These are phyloP conservation scores for Fistularia commersonii DNA, from an alignment of 2,797 vertebrate genomes.

Conservation along the genomic window DNA sequence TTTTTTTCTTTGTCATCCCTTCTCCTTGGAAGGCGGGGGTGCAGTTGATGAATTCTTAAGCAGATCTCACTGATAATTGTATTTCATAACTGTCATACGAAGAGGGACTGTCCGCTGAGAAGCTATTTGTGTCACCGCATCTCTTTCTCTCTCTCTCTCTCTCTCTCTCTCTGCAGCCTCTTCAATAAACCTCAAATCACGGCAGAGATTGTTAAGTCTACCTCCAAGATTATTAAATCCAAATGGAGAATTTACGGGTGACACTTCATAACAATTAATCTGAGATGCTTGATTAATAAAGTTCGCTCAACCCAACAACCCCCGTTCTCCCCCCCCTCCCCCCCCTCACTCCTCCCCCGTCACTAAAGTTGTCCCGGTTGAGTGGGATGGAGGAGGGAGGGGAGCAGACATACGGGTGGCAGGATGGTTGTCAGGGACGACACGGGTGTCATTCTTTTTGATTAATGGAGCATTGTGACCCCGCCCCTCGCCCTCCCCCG, in stretches of 20 bases:
- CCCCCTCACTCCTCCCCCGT: slow-evolving; percentile 48
- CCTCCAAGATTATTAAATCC: slow-evolving; percentile 89
- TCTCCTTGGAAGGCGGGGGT: slow-evolving; percentile 66
- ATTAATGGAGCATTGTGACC: slow-evolving; percentile 91
- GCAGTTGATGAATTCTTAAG: slow-evolving; percentile 85
- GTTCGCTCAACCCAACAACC: slow-evolving; percentile 62
- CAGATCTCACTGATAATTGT: slow-evolving; percentile 98
- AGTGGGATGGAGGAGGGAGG: slow-evolving; percentile 57
- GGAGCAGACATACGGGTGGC: slow-evolving; percentile 58
- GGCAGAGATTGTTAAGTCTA: slow-evolving; percentile 85
- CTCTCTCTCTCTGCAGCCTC: slow-evolving; percentile 65
- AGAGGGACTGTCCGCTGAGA: slow-evolving; percentile 87
- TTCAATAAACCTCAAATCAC: slow-evolving; percentile 85
- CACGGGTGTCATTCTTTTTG: slow-evolving; percentile 88
- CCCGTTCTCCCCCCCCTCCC: background rate
- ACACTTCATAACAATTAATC: slow-evolving; percentile 96
- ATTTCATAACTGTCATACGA: slow-evolving; percentile 92
- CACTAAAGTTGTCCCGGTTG: slow-evolving; percentile 68
- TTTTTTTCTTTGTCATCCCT: slow-evolving; percentile 7
- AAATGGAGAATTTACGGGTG: slow-evolving; percentile 91
- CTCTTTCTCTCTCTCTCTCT: slow-evolving; percentile 31
- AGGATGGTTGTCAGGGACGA: slow-evolving; percentile 81
- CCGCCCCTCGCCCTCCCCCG: slow-evolving; percentile 60
- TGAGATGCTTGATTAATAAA: slow-evolving; percentile 91
- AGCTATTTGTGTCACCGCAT: slow-evolving; percentile 85